phyloP scores from a whole-genome alignment of 1,140 invertebrate species.

The Ips nitidus region DNA sequence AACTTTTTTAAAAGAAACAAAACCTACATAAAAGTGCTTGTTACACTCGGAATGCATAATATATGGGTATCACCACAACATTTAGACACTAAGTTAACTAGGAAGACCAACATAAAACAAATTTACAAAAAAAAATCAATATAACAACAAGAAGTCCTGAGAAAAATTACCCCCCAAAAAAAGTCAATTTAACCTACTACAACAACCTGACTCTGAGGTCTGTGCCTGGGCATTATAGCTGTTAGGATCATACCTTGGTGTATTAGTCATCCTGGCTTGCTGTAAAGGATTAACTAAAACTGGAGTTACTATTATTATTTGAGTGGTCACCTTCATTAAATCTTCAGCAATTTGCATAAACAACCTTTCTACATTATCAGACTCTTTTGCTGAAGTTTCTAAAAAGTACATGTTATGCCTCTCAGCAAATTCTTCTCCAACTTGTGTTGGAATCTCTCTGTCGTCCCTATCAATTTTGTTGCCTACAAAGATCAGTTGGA shows the following conservation, averaged over 20 bases:
- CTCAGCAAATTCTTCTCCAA: constrained; percentile 95
- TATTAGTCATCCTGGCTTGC: constrained; percentile 77
- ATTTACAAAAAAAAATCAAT: too few species aligned
- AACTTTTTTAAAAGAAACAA: too few species aligned
- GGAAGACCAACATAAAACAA: too few species aligned
- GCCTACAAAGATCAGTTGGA: constrained; percentile 57
- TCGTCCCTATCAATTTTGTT: constrained; percentile 97
- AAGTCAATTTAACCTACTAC: constrained; percentile 53
- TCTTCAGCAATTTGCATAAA: constrained; percentile 95
- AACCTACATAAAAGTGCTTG: too few species aligned
- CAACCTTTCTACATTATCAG: constrained; percentile 94
- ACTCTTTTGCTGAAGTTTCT: constrained; percentile 97
- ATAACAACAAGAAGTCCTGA: too few species aligned
- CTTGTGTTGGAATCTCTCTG: constrained; percentile 89
- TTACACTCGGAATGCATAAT: too few species aligned
- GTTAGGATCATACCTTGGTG: constrained; percentile 72
- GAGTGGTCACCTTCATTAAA: constrained; percentile 69
- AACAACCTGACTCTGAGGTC: constrained; percentile 66
- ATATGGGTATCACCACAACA: too few species aligned
- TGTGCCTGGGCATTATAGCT: constrained; percentile 69
- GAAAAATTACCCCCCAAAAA: too few species aligned
- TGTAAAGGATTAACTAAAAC: constrained; percentile 47
- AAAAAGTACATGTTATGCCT: constrained; percentile 96
- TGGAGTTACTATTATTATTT: background rate
- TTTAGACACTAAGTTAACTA: too few species aligned